These are phyloP conservation scores for Orycteropus afer DNA, from an alignment of 2,113 vertebrate species.

Conservation along the genomic window DNA sequence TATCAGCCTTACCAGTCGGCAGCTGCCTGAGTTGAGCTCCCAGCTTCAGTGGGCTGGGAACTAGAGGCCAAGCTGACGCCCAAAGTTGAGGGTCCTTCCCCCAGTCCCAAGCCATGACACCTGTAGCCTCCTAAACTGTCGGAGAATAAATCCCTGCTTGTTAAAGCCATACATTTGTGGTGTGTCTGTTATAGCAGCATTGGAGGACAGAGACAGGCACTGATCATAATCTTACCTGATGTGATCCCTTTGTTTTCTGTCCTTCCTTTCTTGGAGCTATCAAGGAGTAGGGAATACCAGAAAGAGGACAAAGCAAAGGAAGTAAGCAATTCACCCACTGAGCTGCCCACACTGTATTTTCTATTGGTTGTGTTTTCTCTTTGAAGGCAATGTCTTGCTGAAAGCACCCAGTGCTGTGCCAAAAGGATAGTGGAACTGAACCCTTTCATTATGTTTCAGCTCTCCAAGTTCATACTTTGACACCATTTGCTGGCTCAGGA, in stretches of 20 bases:
- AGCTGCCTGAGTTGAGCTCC: too few species aligned
- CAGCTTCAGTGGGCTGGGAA: too few species aligned
- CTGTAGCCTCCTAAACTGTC: too few species aligned
- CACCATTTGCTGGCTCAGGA: fast-evolving
- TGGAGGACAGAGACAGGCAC: too few species aligned
- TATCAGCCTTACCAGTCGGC: too few species aligned
- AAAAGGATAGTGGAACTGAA: fast-evolving
- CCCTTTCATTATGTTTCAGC: fast-evolving
- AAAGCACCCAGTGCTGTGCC: fast-evolving
- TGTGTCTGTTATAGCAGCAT: too few species aligned
- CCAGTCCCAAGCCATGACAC: too few species aligned
- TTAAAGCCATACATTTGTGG: too few species aligned
- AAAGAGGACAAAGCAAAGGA: neutral
- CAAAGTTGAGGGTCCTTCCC: too few species aligned
- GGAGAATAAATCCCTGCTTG: too few species aligned
- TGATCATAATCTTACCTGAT: fast-evolving
- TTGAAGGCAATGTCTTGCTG: neutral
- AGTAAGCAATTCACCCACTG: fast-evolving
- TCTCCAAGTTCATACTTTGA: fast-evolving
- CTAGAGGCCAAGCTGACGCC: too few species aligned
- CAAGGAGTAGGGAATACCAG: neutral
- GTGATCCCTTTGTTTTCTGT: neutral
- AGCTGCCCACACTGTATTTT: fast-evolving
- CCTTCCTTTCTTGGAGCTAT: neutral
- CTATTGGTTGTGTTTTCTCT: too few species aligned